A percentile compares a stretch with the other conserved stretches of the same genome.
Conservation (phyloP, 2,113 vertebrate species). For the Arenaria interpres region DNA sequence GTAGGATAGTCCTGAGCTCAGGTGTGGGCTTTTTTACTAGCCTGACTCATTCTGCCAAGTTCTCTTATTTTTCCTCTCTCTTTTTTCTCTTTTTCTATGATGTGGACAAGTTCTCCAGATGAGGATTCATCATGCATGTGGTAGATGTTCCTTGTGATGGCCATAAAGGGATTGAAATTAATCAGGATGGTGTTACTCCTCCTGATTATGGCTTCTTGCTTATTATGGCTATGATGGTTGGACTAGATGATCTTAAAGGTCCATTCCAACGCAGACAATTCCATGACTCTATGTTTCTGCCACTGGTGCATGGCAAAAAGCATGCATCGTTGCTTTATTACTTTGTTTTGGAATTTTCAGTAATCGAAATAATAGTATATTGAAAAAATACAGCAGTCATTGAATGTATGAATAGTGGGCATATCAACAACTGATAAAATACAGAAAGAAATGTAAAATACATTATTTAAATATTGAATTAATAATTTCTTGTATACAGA, state of each 20-base stretch:
- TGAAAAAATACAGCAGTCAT: background rate
- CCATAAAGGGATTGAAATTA: background rate
- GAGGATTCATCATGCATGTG: background rate
- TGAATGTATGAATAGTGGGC: background rate
- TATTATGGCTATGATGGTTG: no score
- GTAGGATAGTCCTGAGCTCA: background rate
- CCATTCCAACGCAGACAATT: no score
- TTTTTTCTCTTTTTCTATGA: background rate
- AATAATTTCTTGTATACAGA: background rate
- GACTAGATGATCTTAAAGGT: no score
- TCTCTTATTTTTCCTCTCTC: background rate
- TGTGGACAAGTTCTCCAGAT: background rate
- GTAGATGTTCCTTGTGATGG: background rate
- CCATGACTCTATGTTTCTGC: background rate
- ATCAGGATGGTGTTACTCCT: background rate
- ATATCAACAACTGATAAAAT: background rate
- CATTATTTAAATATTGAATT: background rate
- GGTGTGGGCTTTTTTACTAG: background rate
- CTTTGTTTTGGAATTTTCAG: background rate
- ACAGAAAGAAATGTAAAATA: background rate
- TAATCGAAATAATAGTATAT: background rate
- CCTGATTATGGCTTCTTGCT: background rate
- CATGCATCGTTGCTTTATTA: background rate
- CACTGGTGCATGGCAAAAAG: background rate
- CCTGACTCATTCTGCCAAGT: background rate